Conservation (phyloP, 2,797 vertebrate genomes). For the Antennarius maculatus region DNA sequence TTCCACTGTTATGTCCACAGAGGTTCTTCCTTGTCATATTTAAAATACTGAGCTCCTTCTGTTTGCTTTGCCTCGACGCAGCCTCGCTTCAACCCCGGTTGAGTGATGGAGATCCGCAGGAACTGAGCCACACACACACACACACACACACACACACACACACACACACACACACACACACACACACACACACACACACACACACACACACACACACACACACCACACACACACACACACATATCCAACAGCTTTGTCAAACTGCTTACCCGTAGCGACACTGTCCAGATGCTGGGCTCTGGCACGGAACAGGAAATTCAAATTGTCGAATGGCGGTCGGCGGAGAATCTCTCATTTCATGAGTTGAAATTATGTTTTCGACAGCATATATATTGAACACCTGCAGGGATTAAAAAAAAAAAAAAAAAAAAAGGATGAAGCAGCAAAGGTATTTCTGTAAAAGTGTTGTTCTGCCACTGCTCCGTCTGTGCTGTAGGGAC, state of each 20-base stretch:
- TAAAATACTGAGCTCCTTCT: slow-evolving; percentile 22
- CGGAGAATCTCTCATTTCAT: slow-evolving; percentile 46
- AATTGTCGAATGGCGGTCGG: slow-evolving; percentile 33
- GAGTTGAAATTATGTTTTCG: slow-evolving; percentile 40
- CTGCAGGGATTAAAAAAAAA: slow-evolving; percentile 38
- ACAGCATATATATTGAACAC: slow-evolving; percentile 37
- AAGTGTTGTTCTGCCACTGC: slow-evolving; percentile 23
- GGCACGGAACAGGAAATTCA: slow-evolving; percentile 59
- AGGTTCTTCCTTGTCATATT: slow-evolving; percentile 5
- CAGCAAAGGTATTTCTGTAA: slow-evolving; percentile 20
- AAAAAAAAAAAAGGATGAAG: slow-evolving; percentile 19
- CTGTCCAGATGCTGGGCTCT: slow-evolving; percentile 73
- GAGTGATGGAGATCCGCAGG: slow-evolving; percentile 49
- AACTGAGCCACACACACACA: slow-evolving; percentile 34
- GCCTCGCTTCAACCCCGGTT: slow-evolving; percentile 39
- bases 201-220: no score
- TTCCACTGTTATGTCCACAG: not conserved
- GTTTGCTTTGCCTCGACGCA: slow-evolving; percentile 28
- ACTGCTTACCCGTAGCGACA: slow-evolving; percentile 63
- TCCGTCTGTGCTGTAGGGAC: slow-evolving; percentile 25
- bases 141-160: no score
- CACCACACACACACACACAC: no score
- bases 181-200: slow-evolving; percentile 11
- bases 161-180: no score
- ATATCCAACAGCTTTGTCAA: slow-evolving; percentile 72